Evolutionary conservation across 53 echinoderm and acorn worm species (phyloP).

Genomic region (Crossaster papposus): DNA sequence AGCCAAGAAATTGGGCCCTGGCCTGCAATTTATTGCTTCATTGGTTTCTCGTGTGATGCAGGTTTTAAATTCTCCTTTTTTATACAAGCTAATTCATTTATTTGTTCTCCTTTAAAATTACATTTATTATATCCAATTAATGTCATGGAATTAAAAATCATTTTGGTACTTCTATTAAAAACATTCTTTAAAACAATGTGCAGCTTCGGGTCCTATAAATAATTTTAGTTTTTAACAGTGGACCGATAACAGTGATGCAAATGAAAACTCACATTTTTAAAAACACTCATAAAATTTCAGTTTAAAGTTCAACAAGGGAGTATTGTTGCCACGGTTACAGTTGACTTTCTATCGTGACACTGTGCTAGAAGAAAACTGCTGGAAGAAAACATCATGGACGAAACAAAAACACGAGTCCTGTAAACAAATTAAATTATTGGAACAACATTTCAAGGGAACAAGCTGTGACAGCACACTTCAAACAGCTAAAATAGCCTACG

Average conservation of each 20-base stretch:
- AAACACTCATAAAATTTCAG: slow-evolving; percentile 21
- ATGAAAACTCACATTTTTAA: background rate
- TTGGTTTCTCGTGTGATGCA: background rate
- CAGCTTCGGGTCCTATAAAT: background rate
- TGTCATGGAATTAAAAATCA: background rate
- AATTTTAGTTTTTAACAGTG: background rate
- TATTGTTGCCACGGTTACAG: background rate
- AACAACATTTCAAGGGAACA: background rate
- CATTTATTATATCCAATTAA: slow-evolving; percentile 14
- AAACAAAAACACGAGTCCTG: background rate
- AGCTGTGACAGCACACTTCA: slow-evolving; percentile 39
- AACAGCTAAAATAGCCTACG: slow-evolving; percentile 50
- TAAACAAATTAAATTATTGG: background rate
- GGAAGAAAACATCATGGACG: background rate
- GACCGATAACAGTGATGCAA: background rate
- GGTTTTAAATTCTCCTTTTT: background rate
- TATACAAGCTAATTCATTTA: background rate
- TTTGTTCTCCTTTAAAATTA: background rate
- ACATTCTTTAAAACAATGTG: background rate
- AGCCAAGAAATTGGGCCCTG: no score
- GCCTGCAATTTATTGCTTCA: slow-evolving; percentile 49
- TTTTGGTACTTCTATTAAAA: background rate
- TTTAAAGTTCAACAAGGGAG: background rate
- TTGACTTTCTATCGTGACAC: no score
- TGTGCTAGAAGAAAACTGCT: background rate